A percentile compares a stretch with the other conserved stretches of the same genome.
Conservation (phyloP, 1,140 invertebrate genomes). For the Lordiphosa clarofinis region DNA sequence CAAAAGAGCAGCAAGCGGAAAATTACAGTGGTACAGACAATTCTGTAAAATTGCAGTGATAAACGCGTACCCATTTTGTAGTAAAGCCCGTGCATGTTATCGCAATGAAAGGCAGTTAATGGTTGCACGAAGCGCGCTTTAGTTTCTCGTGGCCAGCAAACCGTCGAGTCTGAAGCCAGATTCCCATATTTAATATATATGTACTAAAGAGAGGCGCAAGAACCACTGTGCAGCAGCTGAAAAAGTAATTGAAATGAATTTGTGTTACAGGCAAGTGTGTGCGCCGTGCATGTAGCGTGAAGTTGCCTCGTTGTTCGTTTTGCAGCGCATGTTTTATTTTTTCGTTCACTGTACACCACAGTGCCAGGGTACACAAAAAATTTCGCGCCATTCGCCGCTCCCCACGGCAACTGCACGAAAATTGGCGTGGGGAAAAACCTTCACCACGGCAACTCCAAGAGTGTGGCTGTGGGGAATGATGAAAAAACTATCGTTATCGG, state of each 20-base stretch:
- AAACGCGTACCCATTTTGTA: slow-evolving; percentile 8
- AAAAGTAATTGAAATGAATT: slow-evolving; percentile 44
- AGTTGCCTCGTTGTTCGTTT: slow-evolving; percentile 28
- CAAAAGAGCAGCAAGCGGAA: slow-evolving; percentile 27
- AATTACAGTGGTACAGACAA: slow-evolving; percentile 53
- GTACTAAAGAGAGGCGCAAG: slow-evolving; percentile 30
- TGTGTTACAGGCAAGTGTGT: slow-evolving; percentile 2
- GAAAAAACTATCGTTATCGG: slow-evolving; percentile 41
- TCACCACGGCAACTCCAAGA: too few species aligned
- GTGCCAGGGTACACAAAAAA: slow-evolving; percentile 25
- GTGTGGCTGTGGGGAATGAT: too few species aligned
- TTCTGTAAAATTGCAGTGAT: slow-evolving; percentile 24
- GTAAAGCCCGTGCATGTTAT: slow-evolving; percentile 11
- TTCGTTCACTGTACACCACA: slow-evolving; percentile 73
- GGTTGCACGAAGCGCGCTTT: slow-evolving; percentile 27
- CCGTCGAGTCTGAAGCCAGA: slow-evolving; percentile 29
- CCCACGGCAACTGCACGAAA: too few species aligned
- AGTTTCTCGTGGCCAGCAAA: slow-evolving; percentile 42
- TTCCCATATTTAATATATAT: slow-evolving; percentile 34
- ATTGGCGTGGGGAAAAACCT: too few species aligned
- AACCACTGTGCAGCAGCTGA: slow-evolving; percentile 41
- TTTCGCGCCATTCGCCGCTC: too few species aligned
- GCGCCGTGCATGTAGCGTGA: slow-evolving; percentile 13
- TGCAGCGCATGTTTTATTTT: slow-evolving; percentile 74
- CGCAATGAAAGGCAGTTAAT: slow-evolving; percentile 62